Base-by-base conservation (phyloP, 2,113 vertebrate genomes). In the Girardinichthys multiradiatus region DNA sequence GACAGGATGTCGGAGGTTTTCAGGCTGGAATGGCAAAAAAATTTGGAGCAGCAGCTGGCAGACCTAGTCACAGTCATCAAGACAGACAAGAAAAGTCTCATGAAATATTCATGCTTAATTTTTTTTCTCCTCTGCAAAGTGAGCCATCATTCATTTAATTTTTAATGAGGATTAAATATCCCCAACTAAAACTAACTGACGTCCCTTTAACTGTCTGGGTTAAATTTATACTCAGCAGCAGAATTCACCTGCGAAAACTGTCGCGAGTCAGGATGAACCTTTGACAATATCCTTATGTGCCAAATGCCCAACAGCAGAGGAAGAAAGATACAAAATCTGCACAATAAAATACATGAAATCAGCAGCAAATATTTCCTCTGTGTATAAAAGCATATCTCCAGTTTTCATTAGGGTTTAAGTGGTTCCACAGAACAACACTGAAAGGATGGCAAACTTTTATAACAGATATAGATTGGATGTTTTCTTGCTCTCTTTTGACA, bases 111-210 rank as follows among this genome's bases (percentile, higher is more conserved):
- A 92, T 83, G 76, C 68, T 82, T 82, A 59, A 81, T 77, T 89
- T 86, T 89, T 82, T 82, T 80, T 82, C 57, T 59, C 30, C 24
- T 59, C 58, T 61, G 84, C 81, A 85, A 87, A 91, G 74, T 86
- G 81, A 91, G 84, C 77, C 78, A 80, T 80, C 74, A 26, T 78
- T 74, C 72, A 27, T 83, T 88, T 80, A 77, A 89, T 88, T 85
- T 90, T 92, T 91, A 93, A 94, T 90, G 87, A 90, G 87, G 81
- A 78, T 90, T 87, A 91, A 91, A 91, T 86, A 85, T 84, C 79
- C 82, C 82, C 83, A 87, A 90, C 90, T 90, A 90, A 92, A 91
- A 84, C 84, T 82, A 90, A 91, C 74, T 83, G 89, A 83, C 85
- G 63, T 70, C 75, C 69, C 77, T 79, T 84, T 77, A 88, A 89